Conservation (phyloP, 1,140 invertebrate species). For the Anastrepha obliqua region DNA sequence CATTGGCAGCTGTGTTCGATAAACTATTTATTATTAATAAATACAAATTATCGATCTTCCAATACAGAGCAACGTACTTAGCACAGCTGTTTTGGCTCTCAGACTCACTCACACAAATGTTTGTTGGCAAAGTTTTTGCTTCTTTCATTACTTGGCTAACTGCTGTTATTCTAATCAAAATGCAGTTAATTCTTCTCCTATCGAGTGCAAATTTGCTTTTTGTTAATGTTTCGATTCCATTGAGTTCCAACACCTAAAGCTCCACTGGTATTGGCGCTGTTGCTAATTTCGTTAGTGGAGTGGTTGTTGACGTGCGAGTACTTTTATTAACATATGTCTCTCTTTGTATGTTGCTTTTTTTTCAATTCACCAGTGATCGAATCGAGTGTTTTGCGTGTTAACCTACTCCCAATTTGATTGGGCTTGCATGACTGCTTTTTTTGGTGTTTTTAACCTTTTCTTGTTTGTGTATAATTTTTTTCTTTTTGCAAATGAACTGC, state of each 20-base stretch:
- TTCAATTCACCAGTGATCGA: neutral
- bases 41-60: neutral
- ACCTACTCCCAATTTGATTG: conserved; percentile 35
- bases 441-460: neutral
- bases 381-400: conserved; percentile 9
- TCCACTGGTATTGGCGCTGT: neutral
- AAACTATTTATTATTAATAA: no score
- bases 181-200: neutral
- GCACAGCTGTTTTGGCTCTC: conserved; percentile 4
- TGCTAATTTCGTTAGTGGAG: neutral
- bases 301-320: neutral
- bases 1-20: no score
- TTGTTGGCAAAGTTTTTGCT: neutral
- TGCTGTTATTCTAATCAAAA: neutral
- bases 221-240: neutral
- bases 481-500: neutral
- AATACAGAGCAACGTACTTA: neutral
- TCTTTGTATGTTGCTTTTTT: neutral
- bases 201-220: neutral
- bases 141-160: neutral
- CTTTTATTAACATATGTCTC: neutral
- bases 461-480: neutral
- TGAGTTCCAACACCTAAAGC: neutral
- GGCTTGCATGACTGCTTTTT: neutral
- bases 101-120: neutral